Base-by-base conservation (phyloP, 2,888 invertebrate species). In the Dorcus hopei region DNA sequence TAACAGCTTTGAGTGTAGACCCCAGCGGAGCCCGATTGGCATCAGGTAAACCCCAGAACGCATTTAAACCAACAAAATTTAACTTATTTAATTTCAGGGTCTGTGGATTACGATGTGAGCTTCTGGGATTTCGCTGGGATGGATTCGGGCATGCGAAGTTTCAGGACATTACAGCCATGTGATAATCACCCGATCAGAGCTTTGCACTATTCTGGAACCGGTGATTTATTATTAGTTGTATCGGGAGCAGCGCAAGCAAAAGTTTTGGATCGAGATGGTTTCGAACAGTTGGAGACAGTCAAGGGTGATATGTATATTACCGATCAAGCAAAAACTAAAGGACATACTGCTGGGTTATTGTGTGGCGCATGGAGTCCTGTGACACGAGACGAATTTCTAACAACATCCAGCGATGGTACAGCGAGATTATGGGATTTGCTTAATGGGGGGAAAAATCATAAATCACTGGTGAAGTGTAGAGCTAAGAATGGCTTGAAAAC, bases 41-140 rank as follows among this genome's bases (percentile, higher is more conserved):
- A 38, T 77, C 79, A 63, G 77, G 77, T 74, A 64, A 54, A 47
- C 23, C 9, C 19, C 2, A 19, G 5, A 33, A 6, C 26, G 7
- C 26, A 3, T 7, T 4, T 33, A 7, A 2, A 5, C 26, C 26
- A 3, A 6, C 4, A 33, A 1, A 33, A 6, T 33, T 33, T 33
- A 33, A 33, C 3, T 7, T 3, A 4, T 1, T 33, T 33, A 33
- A 33, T 33, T 65, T 8, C 93, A 0, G 99, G 99, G 0, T 95
- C 97, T 0, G 87, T 94, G 26, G 98, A 99, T 77, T 99, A 97
- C 77, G 95, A 97, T 67, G 91, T 99, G 2, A 91, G 91, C 53
- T 93, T 99, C 69, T 99, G 96, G 96, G 99, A 99, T 76, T 99
- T 99, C 81, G 94, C 96, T 62, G 98, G 97, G 3, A 98, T 99